Evolutionary conservation across 2,113 vertebrate genomes (phyloP), one percentile per base, ranked within the genome.

Genomic region (Coptodon bakossiorum): DNA sequence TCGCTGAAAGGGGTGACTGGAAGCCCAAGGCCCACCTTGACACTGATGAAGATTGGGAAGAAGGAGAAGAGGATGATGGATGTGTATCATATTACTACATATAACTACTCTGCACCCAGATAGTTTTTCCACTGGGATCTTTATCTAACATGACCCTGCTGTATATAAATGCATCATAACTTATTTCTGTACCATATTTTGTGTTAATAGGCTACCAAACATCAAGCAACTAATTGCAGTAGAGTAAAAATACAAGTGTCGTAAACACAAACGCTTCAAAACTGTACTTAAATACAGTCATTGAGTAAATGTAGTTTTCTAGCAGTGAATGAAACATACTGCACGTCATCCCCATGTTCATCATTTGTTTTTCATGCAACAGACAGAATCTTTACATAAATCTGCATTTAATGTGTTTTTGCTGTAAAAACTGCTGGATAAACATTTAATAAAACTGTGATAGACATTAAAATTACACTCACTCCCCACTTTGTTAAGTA

Each of bases 1-100:
- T 88, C 93, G 82, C 95, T 96, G 86, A 97, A 96, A 48, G 97
- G 90, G 9, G 94, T 89, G 1, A 97, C 93, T 1, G 96, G 96
- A 29, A 97, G 95, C 5, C 94, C 96, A 7, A 96, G 96, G 84
- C 95, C 93, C 68, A 96, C 86, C 82, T 61, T 6, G 57, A 31
- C 27, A 3, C 14, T 17, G 27, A 61, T 31, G 57, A 61, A 31
- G 57, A 61, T 31, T 59, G 57, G 8, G 7, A 31, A 6, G 27
- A 59, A 31, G 6, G 57, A 9, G 57, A 17, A 31, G 27, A 31
- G 27, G 27, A 61, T 31, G 57, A 10, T 61, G 57, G 27, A n/a
- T 38, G 31, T 66, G 61, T 5, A 66, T 63, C 31, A 63, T 36
- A 66, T 36, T 66, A 38, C 27, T 34, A 11, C 57, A 31, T 59